A percentile compares a stretch with the other conserved stretches of the same genome.
Conservation (phyloP, 2,888 invertebrate species). For the Drosophila cognata region DNA sequence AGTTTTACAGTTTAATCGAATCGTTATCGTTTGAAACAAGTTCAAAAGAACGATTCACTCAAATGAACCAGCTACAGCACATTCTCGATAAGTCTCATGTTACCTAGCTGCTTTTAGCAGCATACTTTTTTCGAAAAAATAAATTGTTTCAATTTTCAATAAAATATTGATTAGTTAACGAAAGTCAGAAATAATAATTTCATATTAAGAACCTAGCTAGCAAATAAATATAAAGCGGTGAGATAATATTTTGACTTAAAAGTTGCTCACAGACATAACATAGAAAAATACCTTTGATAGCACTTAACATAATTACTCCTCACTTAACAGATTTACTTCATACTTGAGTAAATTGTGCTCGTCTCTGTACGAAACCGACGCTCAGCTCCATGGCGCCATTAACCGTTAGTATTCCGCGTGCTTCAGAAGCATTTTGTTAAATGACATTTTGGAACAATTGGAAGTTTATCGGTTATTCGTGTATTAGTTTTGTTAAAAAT, state of each 20-base stretch:
- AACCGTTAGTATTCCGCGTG: slow-evolving; percentile 72
- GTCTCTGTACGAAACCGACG: not conserved
- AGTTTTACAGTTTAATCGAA: slow-evolving; percentile 14
- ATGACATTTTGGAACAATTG: not conserved
- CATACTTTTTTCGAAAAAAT: not conserved
- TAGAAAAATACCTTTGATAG: not conserved
- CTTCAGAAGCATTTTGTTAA: slow-evolving; percentile 14
- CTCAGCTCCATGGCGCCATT: not conserved
- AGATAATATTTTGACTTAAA: not conserved
- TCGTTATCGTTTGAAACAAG: slow-evolving; percentile 1
- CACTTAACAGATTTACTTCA: slow-evolving; percentile 22
- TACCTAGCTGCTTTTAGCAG: not conserved
- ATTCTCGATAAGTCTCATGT: not conserved
- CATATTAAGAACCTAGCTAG: not conserved
- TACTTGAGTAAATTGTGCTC: not conserved
- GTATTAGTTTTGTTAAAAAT: slow-evolving; percentile 84
- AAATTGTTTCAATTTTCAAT: not conserved
- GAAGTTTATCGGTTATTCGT: not conserved
- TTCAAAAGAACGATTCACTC: slow-evolving; percentile 2
- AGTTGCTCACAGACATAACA: not conserved
- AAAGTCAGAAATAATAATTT: not conserved
- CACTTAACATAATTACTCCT: slow-evolving; percentile 17
- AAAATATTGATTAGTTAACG: not conserved
- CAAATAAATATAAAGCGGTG: not conserved
- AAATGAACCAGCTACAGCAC: slow-evolving; percentile 8